A percentile compares a stretch with the other conserved stretches of the same genome.
phyloP scores from a whole-genome alignment of 2,113 vertebrate genomes.

The Phylloscopus trochilus region DNA sequence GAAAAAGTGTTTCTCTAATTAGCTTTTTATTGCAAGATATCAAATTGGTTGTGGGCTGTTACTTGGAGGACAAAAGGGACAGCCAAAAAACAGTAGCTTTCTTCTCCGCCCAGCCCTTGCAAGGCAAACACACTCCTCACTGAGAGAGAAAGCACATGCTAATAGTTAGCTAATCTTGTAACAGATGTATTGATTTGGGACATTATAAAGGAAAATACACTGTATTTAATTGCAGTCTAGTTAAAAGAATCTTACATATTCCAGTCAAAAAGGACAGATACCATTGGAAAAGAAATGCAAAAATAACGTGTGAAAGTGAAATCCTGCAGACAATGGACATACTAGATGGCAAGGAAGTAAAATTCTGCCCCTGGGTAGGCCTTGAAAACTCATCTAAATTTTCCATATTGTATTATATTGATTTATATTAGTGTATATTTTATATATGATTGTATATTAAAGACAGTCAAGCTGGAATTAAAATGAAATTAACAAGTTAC shows the following conservation, averaged over 20 bases:
- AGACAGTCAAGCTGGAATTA: not conserved
- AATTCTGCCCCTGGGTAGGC: not conserved
- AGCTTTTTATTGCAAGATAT: not conserved
- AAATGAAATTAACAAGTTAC: not conserved
- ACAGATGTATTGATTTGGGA: not conserved
- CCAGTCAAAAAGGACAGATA: not conserved
- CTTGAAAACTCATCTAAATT: not conserved
- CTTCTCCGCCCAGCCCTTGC: not conserved
- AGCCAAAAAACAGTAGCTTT: not conserved
- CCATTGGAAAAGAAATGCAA: rapidly evolving
- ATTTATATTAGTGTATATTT: not conserved
- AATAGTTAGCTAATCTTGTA: not conserved
- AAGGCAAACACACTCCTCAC: not conserved
- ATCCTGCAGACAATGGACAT: not conserved
- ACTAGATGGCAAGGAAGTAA: not conserved
- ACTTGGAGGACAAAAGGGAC: not conserved
- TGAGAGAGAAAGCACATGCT: not conserved
- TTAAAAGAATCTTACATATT: not conserved
- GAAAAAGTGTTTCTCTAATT: not conserved
- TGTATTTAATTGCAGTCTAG: not conserved
- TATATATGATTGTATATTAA: not conserved
- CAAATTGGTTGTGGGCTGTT: not conserved
- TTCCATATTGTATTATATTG: not conserved
- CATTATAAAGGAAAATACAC: not conserved
- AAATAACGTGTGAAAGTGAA: not conserved